These are phyloP conservation scores for Meriones unguiculatus DNA, from an alignment of 2,113 vertebrate species.

Conservation along the genomic window DNA sequence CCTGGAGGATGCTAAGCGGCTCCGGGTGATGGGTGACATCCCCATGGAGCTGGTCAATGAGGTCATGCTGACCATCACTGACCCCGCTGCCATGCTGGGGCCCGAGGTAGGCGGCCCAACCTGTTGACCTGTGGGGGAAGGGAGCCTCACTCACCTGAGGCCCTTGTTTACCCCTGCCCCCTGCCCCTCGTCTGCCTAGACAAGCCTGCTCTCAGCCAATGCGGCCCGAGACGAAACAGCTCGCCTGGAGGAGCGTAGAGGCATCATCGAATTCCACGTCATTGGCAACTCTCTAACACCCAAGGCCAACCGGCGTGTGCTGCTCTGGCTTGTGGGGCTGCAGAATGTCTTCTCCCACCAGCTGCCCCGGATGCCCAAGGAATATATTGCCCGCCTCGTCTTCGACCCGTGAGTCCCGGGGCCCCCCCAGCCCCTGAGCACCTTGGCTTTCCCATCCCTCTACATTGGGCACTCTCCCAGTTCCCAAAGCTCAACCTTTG, in stretches of 20 bases:
- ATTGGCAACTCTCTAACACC: constrained; percentile 98
- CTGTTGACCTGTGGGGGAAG: background rate
- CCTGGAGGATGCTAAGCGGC: constrained; percentile 97
- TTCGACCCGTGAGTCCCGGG: constrained; percentile 95
- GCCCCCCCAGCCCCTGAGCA: background rate
- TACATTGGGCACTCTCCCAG: background rate
- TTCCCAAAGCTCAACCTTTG: background rate
- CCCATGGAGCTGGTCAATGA: constrained; percentile 99
- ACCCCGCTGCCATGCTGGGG: constrained; percentile 98
- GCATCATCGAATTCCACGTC: constrained; percentile 99
- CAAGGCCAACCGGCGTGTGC: constrained; percentile 98
- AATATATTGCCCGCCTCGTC: constrained; percentile 98
- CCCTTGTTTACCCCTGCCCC: background rate
- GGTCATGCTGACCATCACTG: constrained; percentile 99
- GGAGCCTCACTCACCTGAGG: fast-evolving
- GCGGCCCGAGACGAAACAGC: constrained; percentile 98
- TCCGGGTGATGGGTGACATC: constrained; percentile 98
- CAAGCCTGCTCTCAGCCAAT: constrained; percentile 96
- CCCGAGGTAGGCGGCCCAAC: constrained; percentile 89
- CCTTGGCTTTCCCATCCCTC: background rate
- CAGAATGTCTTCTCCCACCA: constrained; percentile 99
- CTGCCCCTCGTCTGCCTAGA: constrained; percentile 84
- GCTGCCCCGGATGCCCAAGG: constrained; percentile 99
- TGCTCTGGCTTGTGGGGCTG: constrained; percentile 98
- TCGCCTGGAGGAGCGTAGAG: constrained; percentile 95